Conservation (phyloP, 2,888 invertebrate genomes). For the Tridacna gigas region DNA sequence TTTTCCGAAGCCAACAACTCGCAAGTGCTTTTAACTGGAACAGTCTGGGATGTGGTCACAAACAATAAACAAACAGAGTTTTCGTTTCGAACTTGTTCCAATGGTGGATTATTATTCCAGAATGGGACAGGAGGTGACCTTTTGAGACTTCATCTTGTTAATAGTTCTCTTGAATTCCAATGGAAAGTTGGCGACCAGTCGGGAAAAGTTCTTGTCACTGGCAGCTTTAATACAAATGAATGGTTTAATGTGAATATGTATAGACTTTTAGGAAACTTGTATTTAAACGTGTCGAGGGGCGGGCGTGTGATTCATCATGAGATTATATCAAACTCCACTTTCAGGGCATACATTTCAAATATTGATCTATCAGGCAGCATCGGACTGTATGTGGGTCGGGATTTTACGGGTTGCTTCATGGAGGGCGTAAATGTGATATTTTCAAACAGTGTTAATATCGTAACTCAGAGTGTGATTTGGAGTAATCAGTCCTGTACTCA, state of each 20-base stretch:
- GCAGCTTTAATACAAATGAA: conserved; percentile 63
- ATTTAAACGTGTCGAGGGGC: conserved; percentile 59
- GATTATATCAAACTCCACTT: conserved; percentile 68
- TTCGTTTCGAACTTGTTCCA: conserved; percentile 69
- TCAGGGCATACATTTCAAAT: conserved; percentile 59
- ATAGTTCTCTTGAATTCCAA: conserved; percentile 64
- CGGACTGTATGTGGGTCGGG: conserved; percentile 64
- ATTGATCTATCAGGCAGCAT: conserved; percentile 58
- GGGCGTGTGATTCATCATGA: conserved; percentile 45
- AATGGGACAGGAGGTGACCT: conserved; percentile 60
- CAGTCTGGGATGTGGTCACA: conserved; percentile 51
- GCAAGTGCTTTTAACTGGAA: conserved; percentile 49
- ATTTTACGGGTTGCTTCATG: conserved; percentile 70
- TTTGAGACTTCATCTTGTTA: conserved; percentile 59
- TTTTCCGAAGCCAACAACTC: conserved; percentile 64
- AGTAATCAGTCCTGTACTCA: conserved; percentile 48
- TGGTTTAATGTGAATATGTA: conserved; percentile 65
- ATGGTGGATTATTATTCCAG: conserved; percentile 68
- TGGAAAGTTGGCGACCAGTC: conserved; percentile 53
- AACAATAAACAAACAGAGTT: conserved; percentile 62
- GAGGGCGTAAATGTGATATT: conserved; percentile 71
- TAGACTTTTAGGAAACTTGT: conserved; percentile 61
- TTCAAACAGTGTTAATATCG: conserved; percentile 46
- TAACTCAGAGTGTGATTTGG: conserved; percentile 57
- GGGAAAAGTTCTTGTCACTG: conserved; percentile 40